Conservation (phyloP, 2,888 invertebrate genomes). For the Hypena proboscidalis region DNA sequence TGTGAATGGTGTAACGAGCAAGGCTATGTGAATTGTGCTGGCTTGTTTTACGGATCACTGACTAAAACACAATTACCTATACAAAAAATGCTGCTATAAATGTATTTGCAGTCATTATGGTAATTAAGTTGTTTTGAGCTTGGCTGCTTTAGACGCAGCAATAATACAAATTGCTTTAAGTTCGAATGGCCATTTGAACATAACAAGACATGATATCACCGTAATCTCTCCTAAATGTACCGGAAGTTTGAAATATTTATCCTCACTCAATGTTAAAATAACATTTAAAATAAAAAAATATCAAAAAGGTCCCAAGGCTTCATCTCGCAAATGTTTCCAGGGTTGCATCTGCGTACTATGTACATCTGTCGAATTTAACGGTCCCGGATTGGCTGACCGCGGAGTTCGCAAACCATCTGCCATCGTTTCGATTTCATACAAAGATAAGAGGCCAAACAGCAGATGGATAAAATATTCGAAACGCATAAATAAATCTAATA, state of each 20-base stretch:
- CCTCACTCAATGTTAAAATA: too few relatives aligned
- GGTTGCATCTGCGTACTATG: slow-evolving; percentile 33
- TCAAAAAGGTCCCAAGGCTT: slow-evolving; percentile 14
- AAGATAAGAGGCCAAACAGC: slow-evolving; percentile 32
- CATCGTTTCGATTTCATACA: slow-evolving; percentile 33
- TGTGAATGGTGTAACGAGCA: slow-evolving; percentile 8
- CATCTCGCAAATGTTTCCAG: slow-evolving; percentile 25
- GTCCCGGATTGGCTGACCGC: slow-evolving; percentile 25
- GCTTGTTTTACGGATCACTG: slow-evolving; percentile 12
- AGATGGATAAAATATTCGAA: slow-evolving; percentile 27
- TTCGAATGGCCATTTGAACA: slow-evolving; percentile 13
- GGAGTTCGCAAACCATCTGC: slow-evolving; percentile 42
- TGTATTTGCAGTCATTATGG: slow-evolving; percentile 24
- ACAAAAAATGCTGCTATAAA: slow-evolving; percentile 17
- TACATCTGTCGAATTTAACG: slow-evolving; percentile 38
- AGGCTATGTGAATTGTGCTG: slow-evolving; percentile 3
- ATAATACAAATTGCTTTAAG: slow-evolving; percentile 11
- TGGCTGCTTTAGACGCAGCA: slow-evolving; percentile 4
- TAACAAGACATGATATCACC: not conserved
- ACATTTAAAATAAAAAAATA: not conserved
- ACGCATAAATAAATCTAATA: slow-evolving; percentile 9
- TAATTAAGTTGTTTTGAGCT: slow-evolving; percentile 22
- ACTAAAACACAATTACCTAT: slow-evolving; percentile 15
- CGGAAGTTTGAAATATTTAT: too few relatives aligned
- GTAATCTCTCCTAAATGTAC: too few relatives aligned